Evolutionary conservation across 2,797 vertebrate species (phyloP).

Genomic region (Muraenolepis orangiensis): DNA sequence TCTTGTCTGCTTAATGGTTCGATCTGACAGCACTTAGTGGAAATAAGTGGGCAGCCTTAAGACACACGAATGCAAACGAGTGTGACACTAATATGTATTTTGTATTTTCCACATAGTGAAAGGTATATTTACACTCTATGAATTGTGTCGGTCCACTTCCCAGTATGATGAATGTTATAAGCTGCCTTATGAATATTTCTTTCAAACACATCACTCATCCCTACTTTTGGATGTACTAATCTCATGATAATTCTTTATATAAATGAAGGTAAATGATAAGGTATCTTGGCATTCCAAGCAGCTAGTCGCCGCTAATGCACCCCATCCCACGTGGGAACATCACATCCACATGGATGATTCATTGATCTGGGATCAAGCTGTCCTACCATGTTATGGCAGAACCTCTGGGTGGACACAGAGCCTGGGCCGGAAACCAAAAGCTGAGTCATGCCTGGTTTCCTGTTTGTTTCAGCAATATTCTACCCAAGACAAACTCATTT

Average conservation of each 20-base stretch:
- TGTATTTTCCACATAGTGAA: background rate
- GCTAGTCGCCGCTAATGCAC: background rate
- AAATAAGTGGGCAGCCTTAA: conserved; percentile 21
- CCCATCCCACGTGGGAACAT: background rate
- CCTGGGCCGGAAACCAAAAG: no score
- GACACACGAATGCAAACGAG: conserved; percentile 38
- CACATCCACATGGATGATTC: background rate
- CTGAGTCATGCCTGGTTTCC: no score
- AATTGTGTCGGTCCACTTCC: background rate
- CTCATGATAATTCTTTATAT: background rate
- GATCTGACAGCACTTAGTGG: conserved; percentile 70
- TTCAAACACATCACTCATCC: background rate
- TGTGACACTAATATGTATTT: background rate
- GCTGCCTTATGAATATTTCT: background rate
- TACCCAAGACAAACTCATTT: no score
- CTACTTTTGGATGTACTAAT: background rate
- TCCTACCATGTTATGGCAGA: no score
- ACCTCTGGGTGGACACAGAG: no score
- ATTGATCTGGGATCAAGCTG: background rate
- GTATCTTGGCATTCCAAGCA: conserved; percentile 26
- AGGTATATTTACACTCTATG: background rate
- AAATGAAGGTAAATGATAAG: conserved; percentile 27
- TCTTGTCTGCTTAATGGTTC: conserved; percentile 72
- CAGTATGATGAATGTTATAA: background rate
- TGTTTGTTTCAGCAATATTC: no score